A percentile compares a stretch with the other conserved stretches of the same genome.
Conservation (phyloP, 2,797 vertebrate species). For the Pseudochaenichthys georgianus region DNA sequence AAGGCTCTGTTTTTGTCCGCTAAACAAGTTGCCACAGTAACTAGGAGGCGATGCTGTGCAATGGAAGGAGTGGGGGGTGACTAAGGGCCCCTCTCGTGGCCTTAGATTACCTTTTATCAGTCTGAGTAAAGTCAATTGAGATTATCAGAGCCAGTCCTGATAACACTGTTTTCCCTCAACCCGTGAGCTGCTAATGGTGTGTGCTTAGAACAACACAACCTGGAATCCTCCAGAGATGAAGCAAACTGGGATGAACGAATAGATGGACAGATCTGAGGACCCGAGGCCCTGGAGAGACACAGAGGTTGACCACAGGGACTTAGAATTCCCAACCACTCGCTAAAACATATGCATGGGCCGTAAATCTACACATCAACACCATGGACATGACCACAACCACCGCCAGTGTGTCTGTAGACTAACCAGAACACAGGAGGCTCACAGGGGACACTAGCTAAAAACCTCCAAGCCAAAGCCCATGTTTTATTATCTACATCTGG, state of each 20-base stretch:
- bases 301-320: conserved; percentile 70
- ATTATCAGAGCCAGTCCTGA: conserved; percentile 88
- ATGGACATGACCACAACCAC: conserved; percentile 70
- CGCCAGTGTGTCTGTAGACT: conserved; percentile 69
- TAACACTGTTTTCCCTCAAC: conserved; percentile 91
- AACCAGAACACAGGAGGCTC: conserved; percentile 73
- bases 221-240: conserved; percentile 85
- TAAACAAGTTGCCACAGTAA: conserved; percentile 80
- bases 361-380: conserved; percentile 71
- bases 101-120: conserved; percentile 89
- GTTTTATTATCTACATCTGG: conserved; percentile 98
- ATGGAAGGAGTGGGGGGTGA: conserved; percentile 58
- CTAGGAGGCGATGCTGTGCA: conserved; percentile 49
- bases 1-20: conserved; percentile 66
- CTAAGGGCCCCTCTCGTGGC: conserved; percentile 78
- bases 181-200: conserved; percentile 91
- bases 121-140: conserved; percentile 91
- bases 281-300: conserved; percentile 54
- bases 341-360: conserved; percentile 60
- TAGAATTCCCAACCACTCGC: conserved; percentile 71
- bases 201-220: conserved; percentile 88
- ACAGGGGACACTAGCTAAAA: conserved; percentile 72
- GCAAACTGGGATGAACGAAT: conserved; percentile 63
- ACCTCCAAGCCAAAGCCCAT: conserved; percentile 72
- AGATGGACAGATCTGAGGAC: conserved; percentile 62